phyloP scores from a whole-genome alignment of 2,888 invertebrate genomes.

The Nebria brevicollis region DNA sequence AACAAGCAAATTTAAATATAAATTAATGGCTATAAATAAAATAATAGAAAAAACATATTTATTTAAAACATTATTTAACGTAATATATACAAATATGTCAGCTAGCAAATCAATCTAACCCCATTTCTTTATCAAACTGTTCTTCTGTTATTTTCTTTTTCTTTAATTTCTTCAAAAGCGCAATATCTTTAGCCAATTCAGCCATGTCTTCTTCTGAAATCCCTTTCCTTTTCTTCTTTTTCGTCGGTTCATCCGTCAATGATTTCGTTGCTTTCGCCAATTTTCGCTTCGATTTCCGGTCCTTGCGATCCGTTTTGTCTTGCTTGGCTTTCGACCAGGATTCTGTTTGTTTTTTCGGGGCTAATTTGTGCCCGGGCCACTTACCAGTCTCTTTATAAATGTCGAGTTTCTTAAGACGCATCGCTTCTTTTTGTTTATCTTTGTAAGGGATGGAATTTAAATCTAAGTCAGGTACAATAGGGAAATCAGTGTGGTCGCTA shows the following conservation, averaged over 20 bases:
- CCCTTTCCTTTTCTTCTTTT: conserved; percentile 63
- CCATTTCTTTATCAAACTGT: conserved; percentile 74
- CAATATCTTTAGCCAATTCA: conserved; percentile 82
- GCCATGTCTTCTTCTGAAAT: conserved; percentile 78
- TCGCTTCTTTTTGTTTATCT: conserved; percentile 81
- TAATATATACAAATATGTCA: conserved; percentile 2
- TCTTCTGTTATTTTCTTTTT: conserved; percentile 80
- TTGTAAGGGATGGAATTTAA: conserved; percentile 79
- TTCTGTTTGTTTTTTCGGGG: conserved; percentile 69
- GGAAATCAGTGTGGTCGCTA: conserved; percentile 67
- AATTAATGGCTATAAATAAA: no score
- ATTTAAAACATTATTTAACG: not conserved
- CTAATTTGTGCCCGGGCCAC: conserved; percentile 60
- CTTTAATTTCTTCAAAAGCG: conserved; percentile 86
- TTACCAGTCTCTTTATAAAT: conserved; percentile 78
- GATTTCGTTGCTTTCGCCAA: conserved; percentile 66
- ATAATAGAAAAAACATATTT: not conserved
- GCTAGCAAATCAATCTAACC: conserved; percentile 51
- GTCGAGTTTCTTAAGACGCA: conserved; percentile 76
- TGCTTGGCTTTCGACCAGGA: conserved; percentile 84
- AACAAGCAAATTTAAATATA: no score
- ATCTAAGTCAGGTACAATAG: conserved; percentile 72
- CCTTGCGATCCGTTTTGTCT: conserved; percentile 73
- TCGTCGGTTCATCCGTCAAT: conserved; percentile 60
- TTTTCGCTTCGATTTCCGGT: conserved; percentile 72